Base-by-base conservation (phyloP, 2,113 vertebrate species). In the Caranx melampygus region DNA sequence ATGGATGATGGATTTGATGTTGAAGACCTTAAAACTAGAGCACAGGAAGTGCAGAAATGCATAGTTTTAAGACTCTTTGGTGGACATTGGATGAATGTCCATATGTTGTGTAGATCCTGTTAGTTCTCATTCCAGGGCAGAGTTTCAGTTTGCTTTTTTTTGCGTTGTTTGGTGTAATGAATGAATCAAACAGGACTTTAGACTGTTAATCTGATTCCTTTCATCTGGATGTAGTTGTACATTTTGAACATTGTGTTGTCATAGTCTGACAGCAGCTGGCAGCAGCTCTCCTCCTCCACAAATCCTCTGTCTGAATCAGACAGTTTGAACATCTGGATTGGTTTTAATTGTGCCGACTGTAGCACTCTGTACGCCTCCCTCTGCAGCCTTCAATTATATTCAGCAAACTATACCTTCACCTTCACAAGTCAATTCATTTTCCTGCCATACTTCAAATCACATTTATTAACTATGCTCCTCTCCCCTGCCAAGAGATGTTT, bases 391-490 rank as follows among this genome's bases (percentile, higher is more conserved):
- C 64, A 55, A 76, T 79, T 40, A 42, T 26, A 58, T 78, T 85
- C 76, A 65, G 10, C 71, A 70, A 81, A 78, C 67, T 64, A 26
- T 26, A 52, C 70, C 37, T 63, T 78, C 51, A 54, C 59, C 62
- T 86, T 82, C 75, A 68, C 33, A 68, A 64, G 64, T 74, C 65
- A 61, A 45, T 78, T 78, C 3, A 69, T 82, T 84, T 87, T 61
- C n/a, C 65, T 68, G 21, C 44, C 26, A 49, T 54, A 77, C 58
- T 51, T 79, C 61, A 78, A 12, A 86, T 84, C 47, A 51, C 75
- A 66, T 75, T 66, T 66, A 61, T 79, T 59, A 61, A 54, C 18
- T 54, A 49, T 71, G 44, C 47, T 33, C 12, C 33, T 10, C 3
- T 10, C 15, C 31, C 51, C 65, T 49, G 61, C 9, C 44, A 67